Base-by-base conservation (phyloP, 37 sponge, comb jelly and placozoan species). In the Lycopodina hypogea region DNA sequence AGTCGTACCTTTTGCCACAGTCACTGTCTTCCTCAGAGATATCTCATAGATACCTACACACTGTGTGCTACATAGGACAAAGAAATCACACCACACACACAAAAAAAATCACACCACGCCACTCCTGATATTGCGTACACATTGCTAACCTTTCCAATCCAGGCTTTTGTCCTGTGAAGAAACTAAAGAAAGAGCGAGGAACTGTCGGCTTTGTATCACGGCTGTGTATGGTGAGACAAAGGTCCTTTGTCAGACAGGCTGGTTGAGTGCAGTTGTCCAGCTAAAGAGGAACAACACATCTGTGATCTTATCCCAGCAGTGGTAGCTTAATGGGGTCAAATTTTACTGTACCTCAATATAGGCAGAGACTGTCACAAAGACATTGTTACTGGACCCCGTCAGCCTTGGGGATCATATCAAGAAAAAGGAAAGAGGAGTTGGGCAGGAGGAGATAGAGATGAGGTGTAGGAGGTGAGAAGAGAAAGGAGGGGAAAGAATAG, bases 261-360 rank as follows among this genome's bases (percentile, higher is more conserved):
- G 95, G 92, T 50, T 94, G 92, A 28, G 78, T 56, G 52, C 90
- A 56, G 19, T 83, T 89, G 76, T 93, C 90, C 75, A 93, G 63
- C 93, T 93, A 55, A 8, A 77, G 28, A 36, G 15, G 33, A 22
- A 63, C 2, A 36, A 23, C 21, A 53, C 57, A 28, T 19, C 6
- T 68, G 53, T n/a, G 6, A 66, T 8, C 24, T 42, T 1, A 74
- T 68, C 3, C 4, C 29, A 36, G 8, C 14, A 8, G 38, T 14
- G 30, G 29, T 68, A 35, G 21, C 34, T 30, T 36, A 36, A 36
- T 68, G 68, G 72, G 21, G 22, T 28, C 29, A 60, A 4, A 15
- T 12, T 6, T 60, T n/a, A 32, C 26, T 30, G 17, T 59, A 93
- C 84, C 83, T 94, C 96, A 69, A 96, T 59, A 51, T 96, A 92